These are phyloP conservation scores for Agapornis roseicollis DNA, from an alignment of 2,113 vertebrate genomes.

Conservation along the genomic window DNA sequence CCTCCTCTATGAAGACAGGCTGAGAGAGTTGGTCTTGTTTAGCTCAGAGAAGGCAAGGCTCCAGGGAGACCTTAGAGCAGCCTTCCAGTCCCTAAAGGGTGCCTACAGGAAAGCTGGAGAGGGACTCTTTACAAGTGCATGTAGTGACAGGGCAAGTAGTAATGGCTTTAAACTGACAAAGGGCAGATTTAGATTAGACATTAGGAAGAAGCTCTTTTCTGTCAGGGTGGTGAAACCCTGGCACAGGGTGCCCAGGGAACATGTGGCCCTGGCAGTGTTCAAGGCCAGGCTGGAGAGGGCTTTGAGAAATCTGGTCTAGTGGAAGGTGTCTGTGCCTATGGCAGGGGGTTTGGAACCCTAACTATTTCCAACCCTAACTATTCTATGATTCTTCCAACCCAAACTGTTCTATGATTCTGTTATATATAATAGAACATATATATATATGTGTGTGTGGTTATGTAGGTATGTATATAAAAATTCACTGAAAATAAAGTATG, in stretches of 20 bases:
- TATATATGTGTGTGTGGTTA: neutral
- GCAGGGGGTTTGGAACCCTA: too few relatives aligned
- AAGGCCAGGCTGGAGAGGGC: neutral
- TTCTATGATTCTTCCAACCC: neutral
- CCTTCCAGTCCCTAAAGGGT: neutral
- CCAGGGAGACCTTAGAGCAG: neutral
- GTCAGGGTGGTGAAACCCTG: neutral
- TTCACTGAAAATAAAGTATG: neutral
- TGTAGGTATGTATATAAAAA: neutral
- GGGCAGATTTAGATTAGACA: neutral
- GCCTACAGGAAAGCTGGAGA: neutral
- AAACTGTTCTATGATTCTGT: neutral
- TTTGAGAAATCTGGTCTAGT: neutral
- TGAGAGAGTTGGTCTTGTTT: neutral
- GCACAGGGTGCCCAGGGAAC: neutral
- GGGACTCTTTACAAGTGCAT: neutral
- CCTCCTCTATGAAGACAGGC: neutral
- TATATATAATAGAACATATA: neutral
- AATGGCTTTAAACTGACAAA: neutral
- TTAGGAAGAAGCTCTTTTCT: neutral
- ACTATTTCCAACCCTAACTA: neutral
- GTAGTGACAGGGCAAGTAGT: neutral
- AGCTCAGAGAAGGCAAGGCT: neutral
- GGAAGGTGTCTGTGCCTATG: neutral
- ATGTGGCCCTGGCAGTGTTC: neutral